Evolutionary conservation across 2,888 invertebrate genomes (phyloP), one percentile per base, ranked within the genome.

Genomic region (Eupeodes luniger): DNA sequence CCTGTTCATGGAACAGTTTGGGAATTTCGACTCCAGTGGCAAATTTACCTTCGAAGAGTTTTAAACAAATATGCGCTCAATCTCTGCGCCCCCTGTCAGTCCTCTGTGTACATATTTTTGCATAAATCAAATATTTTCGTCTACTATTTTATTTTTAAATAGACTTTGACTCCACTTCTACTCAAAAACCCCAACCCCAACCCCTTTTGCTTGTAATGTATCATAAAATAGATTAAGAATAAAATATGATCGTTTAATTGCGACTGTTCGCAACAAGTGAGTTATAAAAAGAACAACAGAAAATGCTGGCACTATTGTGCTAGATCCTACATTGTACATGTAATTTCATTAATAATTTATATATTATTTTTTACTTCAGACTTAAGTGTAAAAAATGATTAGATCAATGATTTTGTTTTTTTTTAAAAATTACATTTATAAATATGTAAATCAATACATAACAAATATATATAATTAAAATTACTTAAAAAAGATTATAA

Each of bases 1-100:
- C 75, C 93, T 93, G 93, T 92, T 93, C 92, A 92, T 93, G 91
- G 93, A 93, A 93, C 93, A 93, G 93, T 89, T 85, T 82, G 85
- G 70, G 61, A 81, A 70, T 70, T 89, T 79, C 19, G 89, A 89
- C 78, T 81, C 88, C 64, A 89, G 51, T 85, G 85, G 81, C 44
- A 89, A 89, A 81, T 93, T 92, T 87, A 91, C 91, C 89, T 92
- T 93, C 90, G 92, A 93, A 89, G 92, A 93, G 86, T 93, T 93
- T 89, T 92, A 92, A 75, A 64, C 2, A 27, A 27, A 27, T 3
- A 66, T 11, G 53, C 67, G 19, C 11, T 64, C 12, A 49, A 49
- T 66, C 1, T 47, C 27, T 51, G 57, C 79, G 70, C 72, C 57
- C 27, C 27, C 27, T 70, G 47, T 57, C 62, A 70, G 51, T 51